Evolutionary conservation across 2,888 invertebrate genomes (phyloP).

Genomic region (Coremacera marginata): DNA sequence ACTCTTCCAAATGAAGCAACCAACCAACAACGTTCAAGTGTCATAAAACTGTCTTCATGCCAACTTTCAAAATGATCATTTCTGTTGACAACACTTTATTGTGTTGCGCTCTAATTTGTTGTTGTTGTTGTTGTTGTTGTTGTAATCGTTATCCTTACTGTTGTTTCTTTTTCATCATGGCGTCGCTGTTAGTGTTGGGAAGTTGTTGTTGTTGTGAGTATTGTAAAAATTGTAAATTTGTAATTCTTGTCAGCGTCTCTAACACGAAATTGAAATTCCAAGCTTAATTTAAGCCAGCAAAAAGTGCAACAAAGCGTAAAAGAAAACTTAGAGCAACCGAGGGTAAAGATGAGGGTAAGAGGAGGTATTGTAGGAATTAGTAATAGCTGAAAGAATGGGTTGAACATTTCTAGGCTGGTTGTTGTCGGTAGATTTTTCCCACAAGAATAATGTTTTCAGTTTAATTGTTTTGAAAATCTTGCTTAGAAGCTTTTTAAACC

Average conservation of each 20-base stretch:
- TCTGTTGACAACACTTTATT: constrained; percentile 17
- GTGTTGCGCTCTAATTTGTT: constrained; percentile 5
- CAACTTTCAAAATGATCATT: constrained; percentile 7
- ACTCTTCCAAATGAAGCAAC: neutral
- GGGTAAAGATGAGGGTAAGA: too few relatives aligned
- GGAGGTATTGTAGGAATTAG: neutral
- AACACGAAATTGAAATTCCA: constrained; percentile 30
- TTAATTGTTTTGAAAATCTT: too few relatives aligned
- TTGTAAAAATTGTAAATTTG: constrained; percentile 35
- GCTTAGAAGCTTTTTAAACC: too few relatives aligned
- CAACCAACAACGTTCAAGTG: constrained; percentile 5
- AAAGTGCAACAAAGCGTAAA: constrained; percentile 1
- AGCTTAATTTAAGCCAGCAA: neutral
- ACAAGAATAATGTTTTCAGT: too few relatives aligned
- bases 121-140: neutral
- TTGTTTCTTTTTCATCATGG: neutral
- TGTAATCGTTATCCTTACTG: neutral
- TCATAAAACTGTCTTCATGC: constrained; percentile 22
- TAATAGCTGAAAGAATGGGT: neutral
- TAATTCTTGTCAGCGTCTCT: constrained; percentile 19
- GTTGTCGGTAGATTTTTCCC: neutral
- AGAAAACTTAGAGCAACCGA: neutral
- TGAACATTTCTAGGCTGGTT: neutral
- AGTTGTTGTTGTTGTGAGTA: constrained; percentile 45
- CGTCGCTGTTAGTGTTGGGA: constrained; percentile 29